These are phyloP conservation scores for Muscicapa comitata DNA, from an alignment of 2,797 vertebrate species.

Conservation along the genomic window DNA sequence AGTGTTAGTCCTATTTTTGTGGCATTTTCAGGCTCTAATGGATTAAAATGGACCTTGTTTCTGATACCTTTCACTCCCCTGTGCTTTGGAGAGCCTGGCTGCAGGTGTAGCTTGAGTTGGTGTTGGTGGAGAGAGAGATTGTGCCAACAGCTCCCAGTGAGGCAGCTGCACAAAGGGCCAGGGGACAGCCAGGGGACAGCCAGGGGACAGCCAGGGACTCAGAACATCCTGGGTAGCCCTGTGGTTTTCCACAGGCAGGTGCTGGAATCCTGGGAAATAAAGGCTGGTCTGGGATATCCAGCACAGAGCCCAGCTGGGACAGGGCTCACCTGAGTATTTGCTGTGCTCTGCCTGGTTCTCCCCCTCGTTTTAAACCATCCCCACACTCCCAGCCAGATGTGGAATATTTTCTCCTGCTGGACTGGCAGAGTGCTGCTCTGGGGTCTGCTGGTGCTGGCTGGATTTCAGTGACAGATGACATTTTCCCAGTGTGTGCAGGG, in stretches of 20 bases:
- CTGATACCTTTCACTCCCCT: background rate
- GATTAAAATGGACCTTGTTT: background rate
- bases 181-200: background rate
- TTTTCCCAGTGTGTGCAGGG: background rate
- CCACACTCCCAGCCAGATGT: background rate
- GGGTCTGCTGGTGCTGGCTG: background rate
- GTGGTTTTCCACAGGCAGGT: background rate
- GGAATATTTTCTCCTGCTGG: background rate
- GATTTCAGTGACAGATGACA: slow-evolving; percentile 2
- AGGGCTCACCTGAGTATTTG: background rate
- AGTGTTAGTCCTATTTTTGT: background rate
- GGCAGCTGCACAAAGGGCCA: background rate
- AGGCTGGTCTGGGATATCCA: background rate
- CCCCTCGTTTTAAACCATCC: fast-evolving
- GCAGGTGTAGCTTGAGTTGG: background rate
- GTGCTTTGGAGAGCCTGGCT: background rate
- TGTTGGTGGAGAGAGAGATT: background rate
- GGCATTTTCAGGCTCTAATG: background rate
- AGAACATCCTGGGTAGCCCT: background rate
- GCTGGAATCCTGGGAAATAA: background rate
- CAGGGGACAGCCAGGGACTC: background rate
- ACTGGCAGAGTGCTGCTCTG: background rate
- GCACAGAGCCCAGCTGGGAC: background rate
- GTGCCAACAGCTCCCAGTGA: background rate
- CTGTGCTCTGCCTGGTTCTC: background rate